Conservation (phyloP, 2,113 vertebrate genomes). For the Ibidorhyncha struthersii region DNA sequence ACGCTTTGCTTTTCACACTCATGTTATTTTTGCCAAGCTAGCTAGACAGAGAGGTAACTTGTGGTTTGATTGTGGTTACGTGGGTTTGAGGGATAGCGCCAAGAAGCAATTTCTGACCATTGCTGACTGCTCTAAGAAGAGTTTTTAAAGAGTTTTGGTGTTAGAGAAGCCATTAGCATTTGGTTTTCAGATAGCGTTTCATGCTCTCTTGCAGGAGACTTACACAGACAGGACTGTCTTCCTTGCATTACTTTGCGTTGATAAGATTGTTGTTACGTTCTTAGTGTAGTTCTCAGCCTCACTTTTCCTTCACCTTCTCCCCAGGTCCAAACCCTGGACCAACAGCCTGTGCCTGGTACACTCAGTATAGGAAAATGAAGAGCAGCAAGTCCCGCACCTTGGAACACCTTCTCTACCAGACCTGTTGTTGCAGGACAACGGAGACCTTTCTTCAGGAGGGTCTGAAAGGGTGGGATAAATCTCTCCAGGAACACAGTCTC, state of each 20-base stretch:
- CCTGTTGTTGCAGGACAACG: background rate
- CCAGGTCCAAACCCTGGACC: background rate
- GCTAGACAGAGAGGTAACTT: background rate
- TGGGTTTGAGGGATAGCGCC: background rate
- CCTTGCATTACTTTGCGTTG: background rate
- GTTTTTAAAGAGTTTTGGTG: background rate
- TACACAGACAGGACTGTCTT: background rate
- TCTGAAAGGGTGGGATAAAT: background rate
- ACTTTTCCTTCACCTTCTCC: background rate
- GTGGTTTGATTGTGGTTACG: background rate
- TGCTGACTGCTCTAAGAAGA: background rate
- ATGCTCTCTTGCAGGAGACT: fast-evolving
- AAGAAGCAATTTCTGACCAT: background rate
- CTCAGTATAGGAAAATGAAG: fast-evolving
- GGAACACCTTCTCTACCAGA: background rate
- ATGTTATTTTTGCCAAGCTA: background rate
- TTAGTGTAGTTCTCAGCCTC: background rate
- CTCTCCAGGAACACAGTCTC: background rate
- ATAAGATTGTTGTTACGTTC: background rate
- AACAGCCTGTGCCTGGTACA: background rate
- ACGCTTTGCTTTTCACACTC: background rate
- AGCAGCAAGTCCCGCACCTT: background rate
- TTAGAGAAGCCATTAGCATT: background rate
- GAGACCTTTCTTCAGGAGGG: background rate
- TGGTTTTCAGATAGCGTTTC: background rate